A percentile compares a stretch with the other conserved stretches of the same genome.
These are phyloP conservation scores for Grapholita molesta DNA, from an alignment of 1,140 invertebrate species.

Conservation along the genomic window DNA sequence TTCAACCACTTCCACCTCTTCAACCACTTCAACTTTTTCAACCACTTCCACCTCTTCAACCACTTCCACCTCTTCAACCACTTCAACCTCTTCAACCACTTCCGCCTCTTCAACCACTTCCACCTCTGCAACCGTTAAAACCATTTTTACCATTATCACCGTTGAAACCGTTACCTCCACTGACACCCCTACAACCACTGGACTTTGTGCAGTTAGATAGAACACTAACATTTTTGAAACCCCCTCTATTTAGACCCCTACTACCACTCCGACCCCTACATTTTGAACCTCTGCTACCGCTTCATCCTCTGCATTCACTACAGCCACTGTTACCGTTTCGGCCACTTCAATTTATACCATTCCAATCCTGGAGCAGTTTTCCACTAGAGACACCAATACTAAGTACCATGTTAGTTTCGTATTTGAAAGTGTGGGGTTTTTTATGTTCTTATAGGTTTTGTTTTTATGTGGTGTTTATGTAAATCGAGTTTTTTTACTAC, in stretches of 20 bases:
- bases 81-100: not conserved
- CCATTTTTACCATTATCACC: constrained; percentile 1
- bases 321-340: not conserved
- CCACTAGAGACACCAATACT: not conserved
- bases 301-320: constrained; percentile 18
- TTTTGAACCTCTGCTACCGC: too few relatives aligned
- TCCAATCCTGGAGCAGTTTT: not conserved
- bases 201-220: not conserved
- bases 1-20: not conserved
- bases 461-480: not conserved
- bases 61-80: not conserved
- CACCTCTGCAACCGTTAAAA: not conserved
- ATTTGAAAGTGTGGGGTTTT: not conserved
- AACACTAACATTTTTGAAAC: not conserved
- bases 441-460: not conserved
- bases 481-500: not conserved
- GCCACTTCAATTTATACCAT: not conserved
- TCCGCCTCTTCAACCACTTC: not conserved
- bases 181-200: constrained; percentile 7
- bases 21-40: constrained; percentile 22
- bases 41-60: not conserved
- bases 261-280: constrained; percentile 22
- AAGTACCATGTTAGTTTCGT: not conserved
- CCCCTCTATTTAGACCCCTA: constrained; percentile 17
- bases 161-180: constrained; percentile 6